These are phyloP conservation scores for Neodiprion pinetum DNA, from an alignment of 1,140 invertebrate species.

Conservation along the genomic window DNA sequence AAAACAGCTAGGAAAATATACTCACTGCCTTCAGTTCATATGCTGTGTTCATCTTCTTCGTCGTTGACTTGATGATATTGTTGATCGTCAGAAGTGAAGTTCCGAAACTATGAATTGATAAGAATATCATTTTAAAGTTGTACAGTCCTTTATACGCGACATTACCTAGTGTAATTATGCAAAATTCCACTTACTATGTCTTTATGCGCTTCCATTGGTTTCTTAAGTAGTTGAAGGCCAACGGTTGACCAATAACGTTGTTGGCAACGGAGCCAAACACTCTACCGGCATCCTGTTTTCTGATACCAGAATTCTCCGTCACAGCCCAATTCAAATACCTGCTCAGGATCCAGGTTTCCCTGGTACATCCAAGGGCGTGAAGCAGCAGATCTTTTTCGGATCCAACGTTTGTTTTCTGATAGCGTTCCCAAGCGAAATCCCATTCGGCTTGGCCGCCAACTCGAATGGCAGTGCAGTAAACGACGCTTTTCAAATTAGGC, in stretches of 20 bases:
- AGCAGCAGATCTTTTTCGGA: conserved; percentile 79
- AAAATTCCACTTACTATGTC: conserved; percentile 69
- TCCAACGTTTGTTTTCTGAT: conserved; percentile 74
- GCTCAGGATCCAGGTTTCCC: conserved; percentile 78
- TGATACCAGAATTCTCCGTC: conserved; percentile 74
- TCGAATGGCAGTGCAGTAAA: conserved; percentile 86
- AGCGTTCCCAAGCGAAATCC: conserved; percentile 84
- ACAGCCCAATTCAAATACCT: conserved; percentile 77
- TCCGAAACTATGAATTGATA: conserved; percentile 69
- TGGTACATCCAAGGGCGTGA: conserved; percentile 78
- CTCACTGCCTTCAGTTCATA: conserved; percentile 79
- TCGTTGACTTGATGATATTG: conserved; percentile 74
- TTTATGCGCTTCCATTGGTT: conserved; percentile 75
- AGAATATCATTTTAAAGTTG: not conserved
- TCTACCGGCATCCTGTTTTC: conserved; percentile 78
- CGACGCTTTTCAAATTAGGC: conserved; percentile 78
- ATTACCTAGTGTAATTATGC: not conserved
- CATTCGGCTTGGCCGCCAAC: conserved; percentile 82
- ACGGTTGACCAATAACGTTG: conserved; percentile 74
- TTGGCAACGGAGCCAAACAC: conserved; percentile 77
- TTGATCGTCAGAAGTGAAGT: conserved; percentile 74
- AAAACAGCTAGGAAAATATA: conserved; percentile 25
- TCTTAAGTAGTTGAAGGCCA: conserved; percentile 78
- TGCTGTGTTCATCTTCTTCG: conserved; percentile 73
- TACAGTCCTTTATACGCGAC: not conserved